phyloP scores from a whole-genome alignment of 1,140 invertebrate genomes.

The Nephotettix cincticeps region DNA sequence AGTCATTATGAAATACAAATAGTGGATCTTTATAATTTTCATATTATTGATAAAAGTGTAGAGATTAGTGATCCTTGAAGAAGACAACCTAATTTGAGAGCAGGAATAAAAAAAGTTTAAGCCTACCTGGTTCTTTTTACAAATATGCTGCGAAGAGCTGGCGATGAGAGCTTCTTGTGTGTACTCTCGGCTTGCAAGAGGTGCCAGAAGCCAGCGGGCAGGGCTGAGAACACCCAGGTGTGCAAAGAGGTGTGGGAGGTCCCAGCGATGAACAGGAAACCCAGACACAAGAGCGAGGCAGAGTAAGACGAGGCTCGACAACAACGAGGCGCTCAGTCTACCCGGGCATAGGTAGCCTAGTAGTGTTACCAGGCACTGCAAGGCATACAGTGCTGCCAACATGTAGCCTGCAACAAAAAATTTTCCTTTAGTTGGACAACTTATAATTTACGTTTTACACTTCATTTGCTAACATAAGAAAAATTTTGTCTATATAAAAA shows the following conservation, averaged over 20 bases:
- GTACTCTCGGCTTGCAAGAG: slow-evolving; percentile 65
- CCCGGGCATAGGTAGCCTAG: slow-evolving; percentile 63
- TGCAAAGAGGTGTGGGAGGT: slow-evolving; percentile 63
- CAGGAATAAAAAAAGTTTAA: not conserved
- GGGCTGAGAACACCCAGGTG: slow-evolving; percentile 65
- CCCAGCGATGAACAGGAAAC: slow-evolving; percentile 67
- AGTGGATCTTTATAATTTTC: not conserved
- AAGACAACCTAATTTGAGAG: not conserved
- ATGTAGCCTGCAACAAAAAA: slow-evolving; percentile 65
- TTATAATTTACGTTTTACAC: no score
- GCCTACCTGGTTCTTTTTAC: slow-evolving; percentile 66
- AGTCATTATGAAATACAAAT: no score
- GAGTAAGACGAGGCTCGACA: slow-evolving; percentile 62
- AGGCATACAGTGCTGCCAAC: slow-evolving; percentile 75
- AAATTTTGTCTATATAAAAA: no score
- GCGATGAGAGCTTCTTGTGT: slow-evolving; percentile 59
- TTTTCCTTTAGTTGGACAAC: no score
- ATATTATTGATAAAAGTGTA: not conserved
- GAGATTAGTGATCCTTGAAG: not conserved
- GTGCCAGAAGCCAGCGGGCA: slow-evolving; percentile 69
- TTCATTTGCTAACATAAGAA: no score
- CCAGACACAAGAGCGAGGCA: slow-evolving; percentile 66
- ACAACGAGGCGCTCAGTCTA: slow-evolving; percentile 54
- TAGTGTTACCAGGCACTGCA: slow-evolving; percentile 69
- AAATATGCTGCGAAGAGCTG: slow-evolving; percentile 54